Conservation (phyloP, 2,113 vertebrate species). For the Clupea harengus region DNA sequence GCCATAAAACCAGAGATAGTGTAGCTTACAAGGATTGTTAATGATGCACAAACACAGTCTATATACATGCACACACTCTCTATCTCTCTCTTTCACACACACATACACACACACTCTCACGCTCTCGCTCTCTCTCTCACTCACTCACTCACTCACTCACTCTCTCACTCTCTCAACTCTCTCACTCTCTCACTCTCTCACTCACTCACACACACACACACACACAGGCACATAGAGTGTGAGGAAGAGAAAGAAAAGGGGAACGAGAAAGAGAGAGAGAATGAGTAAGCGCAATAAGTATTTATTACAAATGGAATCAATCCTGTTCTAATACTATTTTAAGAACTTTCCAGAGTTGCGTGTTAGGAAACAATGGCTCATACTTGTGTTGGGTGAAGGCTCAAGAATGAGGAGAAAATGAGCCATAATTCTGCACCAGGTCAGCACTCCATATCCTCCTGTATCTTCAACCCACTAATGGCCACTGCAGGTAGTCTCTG, state of each 20-base stretch:
- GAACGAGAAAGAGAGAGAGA: background rate
- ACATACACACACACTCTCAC: background rate
- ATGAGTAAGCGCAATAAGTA: background rate
- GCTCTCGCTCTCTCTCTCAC: background rate
- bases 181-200: no score
- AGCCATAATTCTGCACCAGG: background rate
- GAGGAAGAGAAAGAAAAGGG: background rate
- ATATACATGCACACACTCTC: background rate
- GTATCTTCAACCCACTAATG: background rate
- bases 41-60: background rate
- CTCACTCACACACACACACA: background rate
- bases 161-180: no score
- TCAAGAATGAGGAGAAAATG: background rate
- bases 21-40: background rate
- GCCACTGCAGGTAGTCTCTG: background rate
- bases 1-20: background rate
- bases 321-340: background rate
- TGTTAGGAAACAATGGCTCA: conserved; percentile 11
- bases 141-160: background rate
- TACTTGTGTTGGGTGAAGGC: background rate
- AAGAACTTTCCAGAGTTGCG: background rate
- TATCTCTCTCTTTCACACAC: no score
- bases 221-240: background rate
- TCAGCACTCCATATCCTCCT: background rate
- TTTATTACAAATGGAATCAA: conserved; percentile 1